Evolutionary conservation across 2,113 vertebrate genomes (phyloP), one percentile per base, ranked within the genome.

Genomic region (Clinocottus analis): DNA sequence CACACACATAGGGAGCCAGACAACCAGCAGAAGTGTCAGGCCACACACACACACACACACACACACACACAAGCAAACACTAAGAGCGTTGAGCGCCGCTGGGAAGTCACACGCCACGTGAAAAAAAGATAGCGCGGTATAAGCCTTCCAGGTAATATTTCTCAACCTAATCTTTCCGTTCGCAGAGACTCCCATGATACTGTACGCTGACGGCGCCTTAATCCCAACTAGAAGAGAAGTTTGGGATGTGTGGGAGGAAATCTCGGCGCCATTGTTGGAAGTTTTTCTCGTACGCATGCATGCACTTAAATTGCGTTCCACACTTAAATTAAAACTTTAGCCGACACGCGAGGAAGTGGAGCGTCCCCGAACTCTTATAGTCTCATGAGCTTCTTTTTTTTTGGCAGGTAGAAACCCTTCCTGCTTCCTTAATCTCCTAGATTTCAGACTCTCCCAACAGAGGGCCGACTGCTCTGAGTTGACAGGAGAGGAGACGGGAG

Each of bases 151-250:
- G 85, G 79, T 90, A 70, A 88, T 78, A 80, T 87, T 86, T 82
- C 80, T 73, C 75, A 64, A 67, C 10, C 77, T 92, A 92, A 93
- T 93, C 91, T 92, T 60, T 81, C 75, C 51, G 25, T 89, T 86
- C 83, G 85, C 91, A 92, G 89, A 87, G 74, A 62, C 72, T 90
- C 90, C 89, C 91, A 66, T 61, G 85, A 90, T 80, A 68, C 81
- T 23, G 10, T 3, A 19, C 19, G 11, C 71, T 70, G 84, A 89
- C 89, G 77, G 86, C 78, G 73, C 87, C 85, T 80, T 90, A 89
- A 92, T 91, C 89, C 89, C 49, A 76, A 70, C 86, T 37, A 55
- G 33, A 35, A 75, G 72, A 82, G 79, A 87, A 80, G 79, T 90
- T 87, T 41, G 49, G 64, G 64, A 87, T 78, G 80, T 84, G 59